Evolutionary conservation across 2,888 invertebrate genomes (phyloP).

Genomic region (Artemia sinica): DNA sequence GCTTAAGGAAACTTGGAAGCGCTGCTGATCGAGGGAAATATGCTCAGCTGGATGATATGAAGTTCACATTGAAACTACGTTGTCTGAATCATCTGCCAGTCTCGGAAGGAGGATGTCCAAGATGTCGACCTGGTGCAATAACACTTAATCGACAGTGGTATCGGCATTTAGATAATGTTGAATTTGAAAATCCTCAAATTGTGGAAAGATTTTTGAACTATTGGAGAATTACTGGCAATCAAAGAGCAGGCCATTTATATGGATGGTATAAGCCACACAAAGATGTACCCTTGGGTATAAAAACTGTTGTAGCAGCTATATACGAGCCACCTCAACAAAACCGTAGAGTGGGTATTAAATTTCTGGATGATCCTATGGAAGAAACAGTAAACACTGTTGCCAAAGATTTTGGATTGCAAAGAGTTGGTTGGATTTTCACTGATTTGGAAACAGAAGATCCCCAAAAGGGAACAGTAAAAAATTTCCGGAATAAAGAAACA

Average conservation of each 20-base stretch:
- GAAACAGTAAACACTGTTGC: conserved; percentile 59
- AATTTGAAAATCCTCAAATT: conserved; percentile 84
- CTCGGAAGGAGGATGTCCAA: conserved; percentile 96
- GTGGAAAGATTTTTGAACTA: conserved; percentile 91
- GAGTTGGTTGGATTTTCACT: too few relatives aligned
- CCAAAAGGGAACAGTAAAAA: too few relatives aligned
- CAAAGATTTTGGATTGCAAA: conserved; percentile 50
- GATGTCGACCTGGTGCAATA: conserved; percentile 92
- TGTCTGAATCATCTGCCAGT: conserved; percentile 94
- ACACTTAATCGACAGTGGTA: conserved; percentile 81
- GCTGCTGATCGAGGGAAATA: conserved; percentile 83
- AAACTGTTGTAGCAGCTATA: too few relatives aligned
- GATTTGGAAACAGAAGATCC: too few relatives aligned
- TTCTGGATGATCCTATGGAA: conserved; percentile 51
- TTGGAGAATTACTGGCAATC: conserved; percentile 84
- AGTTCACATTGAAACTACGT: conserved; percentile 80
- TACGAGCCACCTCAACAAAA: conserved; percentile 94
- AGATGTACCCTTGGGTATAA: too few relatives aligned
- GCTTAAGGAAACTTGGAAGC: conserved; percentile 78
- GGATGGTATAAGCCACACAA: too few relatives aligned
- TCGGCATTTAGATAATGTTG: conserved; percentile 87
- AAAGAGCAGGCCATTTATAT: conserved; percentile 79
- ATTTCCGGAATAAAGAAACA: too few relatives aligned
- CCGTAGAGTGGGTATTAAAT: conserved; percentile 49
- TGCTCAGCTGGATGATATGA: conserved; percentile 74